A percentile compares a stretch with the other conserved stretches of the same genome.
Conservation (phyloP, 92 coral and sea anemone genomes). For the Palythoa grandiflora region DNA sequence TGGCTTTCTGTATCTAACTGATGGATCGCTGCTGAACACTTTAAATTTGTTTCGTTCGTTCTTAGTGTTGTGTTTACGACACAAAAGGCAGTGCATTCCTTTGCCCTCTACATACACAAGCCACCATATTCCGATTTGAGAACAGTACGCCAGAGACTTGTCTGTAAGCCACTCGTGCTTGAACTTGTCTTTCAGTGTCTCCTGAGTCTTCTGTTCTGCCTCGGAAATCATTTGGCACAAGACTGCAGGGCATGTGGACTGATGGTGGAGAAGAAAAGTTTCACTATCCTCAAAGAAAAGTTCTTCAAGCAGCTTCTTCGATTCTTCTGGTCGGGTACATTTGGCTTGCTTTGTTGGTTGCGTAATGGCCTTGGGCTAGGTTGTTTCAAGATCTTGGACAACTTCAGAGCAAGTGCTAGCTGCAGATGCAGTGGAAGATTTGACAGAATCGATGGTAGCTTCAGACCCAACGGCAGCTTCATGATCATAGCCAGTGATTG, state of each 20-base stretch:
- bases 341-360: conserved; percentile 36
- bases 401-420: too few relatives aligned
- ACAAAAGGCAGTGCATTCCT: conserved; percentile 52
- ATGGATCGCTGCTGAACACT: conserved; percentile 31
- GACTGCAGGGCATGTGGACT: conserved; percentile 60
- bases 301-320: conserved; percentile 49
- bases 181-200: conserved; percentile 58
- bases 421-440: too few relatives aligned
- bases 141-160: conserved; percentile 47
- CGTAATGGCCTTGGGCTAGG: conserved; percentile 62
- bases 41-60: conserved; percentile 41
- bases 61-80: conserved; percentile 49
- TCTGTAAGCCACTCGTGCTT: conserved; percentile 69
- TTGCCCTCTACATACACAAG: conserved; percentile 27
- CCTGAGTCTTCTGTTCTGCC: conserved; percentile 54
- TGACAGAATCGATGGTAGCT: too few relatives aligned
- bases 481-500: too few relatives aligned
- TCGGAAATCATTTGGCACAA: conserved; percentile 50
- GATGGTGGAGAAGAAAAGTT: conserved; percentile 58
- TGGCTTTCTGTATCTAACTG: conserved; percentile 50
- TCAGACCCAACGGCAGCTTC: too few relatives aligned
- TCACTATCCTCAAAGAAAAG: conserved; percentile 40
- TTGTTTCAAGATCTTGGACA: too few relatives aligned
- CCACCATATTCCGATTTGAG: conserved; percentile 49
- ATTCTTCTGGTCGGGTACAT: conserved; percentile 56